Evolutionary conservation across 2,888 invertebrate species (phyloP).

Genomic region (Campaea margaritaria): DNA sequence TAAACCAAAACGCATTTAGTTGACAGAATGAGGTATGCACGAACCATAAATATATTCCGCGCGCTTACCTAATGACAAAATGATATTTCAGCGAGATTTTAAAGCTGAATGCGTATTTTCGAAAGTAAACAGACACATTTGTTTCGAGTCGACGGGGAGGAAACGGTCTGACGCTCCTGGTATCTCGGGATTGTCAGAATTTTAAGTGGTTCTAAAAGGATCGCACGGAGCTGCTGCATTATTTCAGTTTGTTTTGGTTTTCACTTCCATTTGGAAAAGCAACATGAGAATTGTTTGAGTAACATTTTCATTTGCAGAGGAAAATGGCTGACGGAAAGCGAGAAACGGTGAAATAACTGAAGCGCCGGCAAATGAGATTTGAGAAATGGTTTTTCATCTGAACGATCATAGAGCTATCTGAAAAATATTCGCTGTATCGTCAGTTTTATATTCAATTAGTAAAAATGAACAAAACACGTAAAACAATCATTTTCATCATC

Average conservation of each 20-base stretch:
- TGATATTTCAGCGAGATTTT: constrained; percentile 52
- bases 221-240: constrained; percentile 39
- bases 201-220: constrained; percentile 61
- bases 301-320: constrained; percentile 39
- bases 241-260: constrained; percentile 44
- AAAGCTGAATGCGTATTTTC: constrained; percentile 39
- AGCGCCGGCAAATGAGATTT: constrained; percentile 10
- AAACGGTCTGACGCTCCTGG: constrained; percentile 35
- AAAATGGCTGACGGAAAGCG: constrained; percentile 26
- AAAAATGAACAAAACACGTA: background rate
- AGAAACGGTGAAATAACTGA: constrained; percentile 4
- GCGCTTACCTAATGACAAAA: constrained; percentile 61
- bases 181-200: constrained; percentile 54
- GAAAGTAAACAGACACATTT: constrained; percentile 48
- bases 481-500: background rate
- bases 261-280: constrained; percentile 41
- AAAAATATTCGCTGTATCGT: background rate
- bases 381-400: background rate
- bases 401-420: background rate
- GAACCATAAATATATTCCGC: constrained; percentile 63
- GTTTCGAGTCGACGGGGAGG: constrained; percentile 44
- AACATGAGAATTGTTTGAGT: constrained; percentile 31
- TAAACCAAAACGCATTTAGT: constrained; percentile 74
- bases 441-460: background rate
- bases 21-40: constrained; percentile 76